These are phyloP conservation scores for Drosophila repletoides DNA, from an alignment of 1,140 invertebrate genomes.

Conservation along the genomic window DNA sequence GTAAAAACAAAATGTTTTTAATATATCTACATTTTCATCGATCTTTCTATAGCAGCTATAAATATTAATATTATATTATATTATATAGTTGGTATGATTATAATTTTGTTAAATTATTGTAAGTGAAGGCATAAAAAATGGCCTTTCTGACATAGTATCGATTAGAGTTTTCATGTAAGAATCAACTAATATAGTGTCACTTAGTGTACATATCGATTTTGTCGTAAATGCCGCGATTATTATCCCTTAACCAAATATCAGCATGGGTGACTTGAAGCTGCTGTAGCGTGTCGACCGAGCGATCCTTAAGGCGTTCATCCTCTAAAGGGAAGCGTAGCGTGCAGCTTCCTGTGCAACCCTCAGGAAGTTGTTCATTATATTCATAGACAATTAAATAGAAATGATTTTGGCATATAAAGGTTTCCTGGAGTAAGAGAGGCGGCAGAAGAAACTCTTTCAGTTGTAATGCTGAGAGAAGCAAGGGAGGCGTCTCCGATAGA, in stretches of 20 bases:
- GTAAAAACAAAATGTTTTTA: too few species aligned
- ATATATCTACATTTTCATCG: too few species aligned
- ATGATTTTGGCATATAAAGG: not conserved
- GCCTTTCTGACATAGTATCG: too few species aligned
- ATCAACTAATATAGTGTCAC: not conserved
- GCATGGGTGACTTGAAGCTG: conserved; percentile 1
- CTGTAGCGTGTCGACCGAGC: conserved; percentile 8
- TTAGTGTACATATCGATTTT: conserved; percentile 24
- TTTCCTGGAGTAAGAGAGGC: conserved; percentile 26
- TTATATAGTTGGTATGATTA: too few species aligned
- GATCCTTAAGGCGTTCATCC: conserved; percentile 37
- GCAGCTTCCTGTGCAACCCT: conserved; percentile 25
- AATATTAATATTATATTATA: too few species aligned
- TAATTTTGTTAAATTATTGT: too few species aligned
- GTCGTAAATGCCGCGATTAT: conserved; percentile 20
- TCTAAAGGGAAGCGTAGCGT: conserved; percentile 21
- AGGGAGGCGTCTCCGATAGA: not conserved
- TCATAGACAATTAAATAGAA: conserved; percentile 48
- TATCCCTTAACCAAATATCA: conserved; percentile 36
- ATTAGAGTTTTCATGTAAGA: too few species aligned
- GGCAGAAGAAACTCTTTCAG: too few species aligned
- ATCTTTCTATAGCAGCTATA: too few species aligned
- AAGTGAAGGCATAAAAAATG: too few species aligned
- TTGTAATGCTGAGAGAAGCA: not conserved
- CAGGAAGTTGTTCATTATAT: not conserved